These are phyloP conservation scores for Mimas tiliae DNA, from an alignment of 2,888 invertebrate genomes.

Conservation along the genomic window DNA sequence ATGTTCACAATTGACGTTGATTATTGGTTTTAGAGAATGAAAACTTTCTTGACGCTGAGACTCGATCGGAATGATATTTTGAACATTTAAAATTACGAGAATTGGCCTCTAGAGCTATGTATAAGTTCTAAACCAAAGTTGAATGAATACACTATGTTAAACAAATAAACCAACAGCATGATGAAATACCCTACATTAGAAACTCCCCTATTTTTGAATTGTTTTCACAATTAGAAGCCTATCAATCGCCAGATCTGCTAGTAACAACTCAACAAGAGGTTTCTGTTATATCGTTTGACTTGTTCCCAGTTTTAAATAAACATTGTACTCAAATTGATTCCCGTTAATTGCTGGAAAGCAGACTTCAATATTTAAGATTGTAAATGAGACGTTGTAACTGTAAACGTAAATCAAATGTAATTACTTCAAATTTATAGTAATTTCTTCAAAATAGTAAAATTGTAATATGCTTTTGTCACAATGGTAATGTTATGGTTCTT, in stretches of 20 bases:
- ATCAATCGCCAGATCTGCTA: not conserved
- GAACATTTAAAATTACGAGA: no score
- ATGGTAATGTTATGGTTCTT: no score
- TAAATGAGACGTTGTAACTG: constrained; percentile 30
- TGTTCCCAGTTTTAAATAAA: constrained; percentile 14
- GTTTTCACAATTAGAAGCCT: constrained; percentile 4
- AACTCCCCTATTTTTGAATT: constrained; percentile 9
- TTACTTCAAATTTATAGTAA: no score
- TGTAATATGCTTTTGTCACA: no score
- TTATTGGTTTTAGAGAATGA: no score
- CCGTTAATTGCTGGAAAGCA: constrained; percentile 10
- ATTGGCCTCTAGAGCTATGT: no score
- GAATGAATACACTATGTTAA: not conserved
- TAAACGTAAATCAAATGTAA: constrained; percentile 13
- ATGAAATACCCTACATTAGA: not conserved
- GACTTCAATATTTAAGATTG: constrained; percentile 22
- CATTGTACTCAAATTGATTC: constrained; percentile 18
- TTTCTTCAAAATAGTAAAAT: no score
- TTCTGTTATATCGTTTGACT: constrained; percentile 16
- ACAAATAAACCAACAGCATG: not conserved
- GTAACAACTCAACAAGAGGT: constrained; percentile 10
- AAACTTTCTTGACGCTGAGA: no score
- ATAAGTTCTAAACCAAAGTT: no score
- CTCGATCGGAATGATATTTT: no score
- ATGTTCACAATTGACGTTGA: no score